A percentile compares a stretch with the other conserved stretches of the same genome.
Conservation (phyloP, 2,888 invertebrate species). For the Nebria brevicollis region DNA sequence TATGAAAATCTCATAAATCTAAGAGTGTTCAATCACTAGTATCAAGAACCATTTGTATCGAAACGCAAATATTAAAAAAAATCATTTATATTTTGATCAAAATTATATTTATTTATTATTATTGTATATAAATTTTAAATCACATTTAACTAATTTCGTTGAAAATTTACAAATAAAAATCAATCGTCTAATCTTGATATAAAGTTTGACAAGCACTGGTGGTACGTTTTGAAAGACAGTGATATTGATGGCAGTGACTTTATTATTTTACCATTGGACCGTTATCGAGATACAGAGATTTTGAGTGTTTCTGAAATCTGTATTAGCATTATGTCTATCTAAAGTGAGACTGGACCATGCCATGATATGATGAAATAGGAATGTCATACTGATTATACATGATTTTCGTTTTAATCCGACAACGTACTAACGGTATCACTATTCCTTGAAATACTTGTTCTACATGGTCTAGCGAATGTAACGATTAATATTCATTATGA, state of each 20-base stretch:
- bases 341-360: background rate
- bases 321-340: background rate
- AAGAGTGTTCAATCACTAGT: too few relatives aligned
- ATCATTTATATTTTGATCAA: too few relatives aligned
- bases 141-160: background rate
- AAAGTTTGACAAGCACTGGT: background rate
- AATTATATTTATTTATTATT: too few relatives aligned
- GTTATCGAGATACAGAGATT: background rate
- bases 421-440: conserved; percentile 41
- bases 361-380: conserved; percentile 1
- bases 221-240: background rate
- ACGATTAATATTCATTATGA: background rate
- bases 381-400: conserved; percentile 45
- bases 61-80: too few relatives aligned
- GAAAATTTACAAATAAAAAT: too few relatives aligned
- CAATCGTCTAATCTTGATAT: background rate
- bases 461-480: background rate
- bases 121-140: background rate
- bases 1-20: too few relatives aligned
- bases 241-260: conserved; percentile 9
- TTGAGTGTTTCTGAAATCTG: background rate
- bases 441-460: conserved; percentile 10
- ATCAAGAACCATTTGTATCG: too few relatives aligned
- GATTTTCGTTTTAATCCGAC: conserved; percentile 48
- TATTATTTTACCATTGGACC: conserved; percentile 11